phyloP scores from a whole-genome alignment of 1,140 invertebrate species.

The Bombus haemorrhoidalis region DNA sequence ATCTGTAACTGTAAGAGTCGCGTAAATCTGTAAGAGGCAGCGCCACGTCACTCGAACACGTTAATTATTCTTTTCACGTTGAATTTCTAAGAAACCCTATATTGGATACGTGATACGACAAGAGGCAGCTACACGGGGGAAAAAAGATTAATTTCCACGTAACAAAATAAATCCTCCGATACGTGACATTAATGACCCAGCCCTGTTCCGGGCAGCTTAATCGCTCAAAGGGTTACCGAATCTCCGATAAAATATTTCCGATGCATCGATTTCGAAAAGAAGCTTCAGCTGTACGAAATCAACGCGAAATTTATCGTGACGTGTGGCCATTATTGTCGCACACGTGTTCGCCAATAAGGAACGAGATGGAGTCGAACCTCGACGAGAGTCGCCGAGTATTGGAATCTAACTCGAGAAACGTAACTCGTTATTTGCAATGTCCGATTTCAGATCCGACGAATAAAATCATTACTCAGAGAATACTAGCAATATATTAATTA shows the following conservation, averaged over 20 bases:
- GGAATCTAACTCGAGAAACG: background rate
- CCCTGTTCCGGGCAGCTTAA: constrained; percentile 3
- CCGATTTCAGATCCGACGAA: background rate
- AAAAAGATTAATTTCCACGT: background rate
- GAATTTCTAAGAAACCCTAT: background rate
- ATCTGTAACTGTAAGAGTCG: background rate
- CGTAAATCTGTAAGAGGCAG: background rate
- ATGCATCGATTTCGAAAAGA: constrained; percentile 24
- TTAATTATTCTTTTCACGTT: background rate
- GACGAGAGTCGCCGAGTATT: background rate
- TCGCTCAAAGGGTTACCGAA: constrained; percentile 4
- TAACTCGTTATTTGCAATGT: background rate
- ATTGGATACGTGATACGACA: constrained; percentile 5
- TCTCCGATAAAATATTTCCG: constrained; percentile 30
- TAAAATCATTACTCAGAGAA: too few species aligned
- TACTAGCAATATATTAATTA: too few species aligned
- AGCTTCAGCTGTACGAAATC: background rate
- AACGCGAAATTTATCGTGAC: constrained; percentile 25
- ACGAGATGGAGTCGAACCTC: background rate
- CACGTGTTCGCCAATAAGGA: constrained; percentile 12
- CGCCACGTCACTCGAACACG: background rate
- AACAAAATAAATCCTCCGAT: background rate
- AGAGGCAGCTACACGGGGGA: background rate
- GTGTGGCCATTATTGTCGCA: constrained; percentile 22
- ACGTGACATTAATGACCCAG: constrained; percentile 16